phyloP scores from a whole-genome alignment of 1,140 invertebrate genomes.

The Aphidius ervi region DNA sequence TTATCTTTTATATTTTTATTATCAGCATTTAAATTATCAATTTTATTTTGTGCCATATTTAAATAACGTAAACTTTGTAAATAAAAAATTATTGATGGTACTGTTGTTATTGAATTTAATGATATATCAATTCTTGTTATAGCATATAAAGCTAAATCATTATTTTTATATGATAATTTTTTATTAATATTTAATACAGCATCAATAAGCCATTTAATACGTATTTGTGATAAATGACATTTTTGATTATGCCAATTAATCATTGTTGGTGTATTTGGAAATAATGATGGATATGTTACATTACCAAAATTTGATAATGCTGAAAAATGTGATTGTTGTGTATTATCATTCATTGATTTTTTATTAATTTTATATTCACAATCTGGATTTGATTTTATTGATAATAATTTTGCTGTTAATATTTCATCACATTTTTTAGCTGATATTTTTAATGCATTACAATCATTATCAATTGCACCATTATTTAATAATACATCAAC shows the following conservation, averaged over 20 bases:
- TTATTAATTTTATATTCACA: slow-evolving; percentile 86
- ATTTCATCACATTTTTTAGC: slow-evolving; percentile 67
- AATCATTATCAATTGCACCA: slow-evolving; percentile 85
- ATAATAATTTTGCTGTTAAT: slow-evolving; percentile 69
- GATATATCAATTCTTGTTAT: slow-evolving; percentile 94
- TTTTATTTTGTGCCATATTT: slow-evolving; percentile 84
- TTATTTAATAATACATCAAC: slow-evolving; percentile 75
- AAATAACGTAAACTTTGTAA: slow-evolving; percentile 67
- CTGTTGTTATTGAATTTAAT: slow-evolving; percentile 75
- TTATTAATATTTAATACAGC: slow-evolving; percentile 82
- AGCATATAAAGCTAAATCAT: slow-evolving; percentile 74
- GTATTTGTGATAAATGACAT: slow-evolving; percentile 64
- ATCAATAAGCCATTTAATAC: slow-evolving; percentile 77
- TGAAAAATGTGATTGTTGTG: slow-evolving; percentile 56
- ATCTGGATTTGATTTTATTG: slow-evolving; percentile 77
- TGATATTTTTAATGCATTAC: slow-evolving; percentile 72
- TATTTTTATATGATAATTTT: slow-evolving; percentile 70
- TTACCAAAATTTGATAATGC: slow-evolving; percentile 59
- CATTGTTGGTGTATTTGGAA: slow-evolving; percentile 84
- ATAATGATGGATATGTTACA: slow-evolving; percentile 74
- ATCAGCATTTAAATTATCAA: slow-evolving; percentile 55
- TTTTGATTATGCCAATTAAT: slow-evolving; percentile 91
- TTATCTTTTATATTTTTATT: slow-evolving; percentile 56
- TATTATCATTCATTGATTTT: slow-evolving; percentile 70
- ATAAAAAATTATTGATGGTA: slow-evolving; percentile 81